A percentile compares a stretch with the other conserved stretches of the same genome.
phyloP scores from a whole-genome alignment of 2,113 vertebrate species.

The Scalopus aquaticus region DNA sequence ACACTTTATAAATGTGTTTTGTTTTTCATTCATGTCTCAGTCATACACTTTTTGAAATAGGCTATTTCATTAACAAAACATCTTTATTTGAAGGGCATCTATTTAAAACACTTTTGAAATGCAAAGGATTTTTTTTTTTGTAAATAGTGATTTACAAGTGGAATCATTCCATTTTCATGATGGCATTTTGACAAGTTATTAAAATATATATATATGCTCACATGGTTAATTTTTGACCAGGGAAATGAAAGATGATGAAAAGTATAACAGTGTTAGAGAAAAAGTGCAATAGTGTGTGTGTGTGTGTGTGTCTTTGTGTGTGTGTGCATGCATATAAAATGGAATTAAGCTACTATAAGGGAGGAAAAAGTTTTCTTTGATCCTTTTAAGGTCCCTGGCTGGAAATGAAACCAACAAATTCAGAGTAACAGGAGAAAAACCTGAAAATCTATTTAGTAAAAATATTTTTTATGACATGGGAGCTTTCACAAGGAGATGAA shows the following conservation, averaged over 20 bases:
- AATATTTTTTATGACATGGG: not conserved
- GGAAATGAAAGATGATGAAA: not conserved
- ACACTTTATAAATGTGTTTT: not conserved
- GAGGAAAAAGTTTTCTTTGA: not conserved
- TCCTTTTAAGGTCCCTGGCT: not conserved
- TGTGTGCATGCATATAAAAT: not conserved
- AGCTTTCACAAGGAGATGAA: not conserved
- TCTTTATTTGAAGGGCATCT: conserved; percentile 16
- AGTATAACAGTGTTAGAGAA: not conserved
- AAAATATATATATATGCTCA: not conserved
- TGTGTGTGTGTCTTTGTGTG: not conserved
- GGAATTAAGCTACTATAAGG: not conserved
- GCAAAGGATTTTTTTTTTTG: not conserved
- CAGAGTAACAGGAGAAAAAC: not conserved
- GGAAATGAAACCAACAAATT: not conserved
- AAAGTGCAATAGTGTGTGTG: not conserved
- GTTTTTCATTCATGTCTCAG: conserved; percentile 24
- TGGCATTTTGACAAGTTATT: not conserved
- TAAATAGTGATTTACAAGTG: conserved; percentile 19
- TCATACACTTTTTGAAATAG: conserved; percentile 51
- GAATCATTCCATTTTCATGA: conserved; percentile 32
- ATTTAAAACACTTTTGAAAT: conserved; percentile 54
- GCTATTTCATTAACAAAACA: conserved; percentile 17
- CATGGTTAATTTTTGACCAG: not conserved
- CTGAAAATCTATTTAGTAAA: not conserved